Evolutionary conservation across 2,888 invertebrate species (phyloP), one percentile per base, ranked within the genome.

Genomic region (Drosophila incognita): DNA sequence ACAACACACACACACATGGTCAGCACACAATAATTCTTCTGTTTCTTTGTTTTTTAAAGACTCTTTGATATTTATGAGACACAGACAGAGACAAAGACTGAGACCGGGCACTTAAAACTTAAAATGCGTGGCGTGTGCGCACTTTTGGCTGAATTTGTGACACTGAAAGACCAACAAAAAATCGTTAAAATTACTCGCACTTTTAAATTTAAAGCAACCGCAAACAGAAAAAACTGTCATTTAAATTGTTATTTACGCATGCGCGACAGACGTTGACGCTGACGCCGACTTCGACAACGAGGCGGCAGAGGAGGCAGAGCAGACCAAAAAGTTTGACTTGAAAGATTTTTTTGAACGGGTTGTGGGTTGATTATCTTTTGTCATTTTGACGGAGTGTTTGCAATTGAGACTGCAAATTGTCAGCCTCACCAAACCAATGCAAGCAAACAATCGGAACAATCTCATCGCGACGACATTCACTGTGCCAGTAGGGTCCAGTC

Each of bases 191-290:
- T 81, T 75, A 86, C 68, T 77, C 76, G 83, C 74, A 88, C 81
- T 86, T 87, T 74, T 77, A 73, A 87, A 76, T 89, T 74, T 69
- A 81, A 80, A 66, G 15, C 51, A 52, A 65, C 27, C 21, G 18
- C n/a, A 52, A 13, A 59, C 4, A 13, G 27, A 40, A n/a, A 69
- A 75, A 78, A 79, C 76, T 80, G 86, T 78, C 77, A 81, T 87
- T 82, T 90, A 75, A 85, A 82, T 87, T 79, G 89, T 81, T 74
- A 81, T 81, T 83, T 85, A 86, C 81, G 86, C 87, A 79, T 86
- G 78, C 87, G 71, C 81, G 65, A 56, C 73, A 74, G 42, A 33
- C 36, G 21, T 1, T 27, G 52, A 24, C 36, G 33, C 15, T n/a
- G 53, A n/a, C 27, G 58, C 13, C 6, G 21, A 21, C 21, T 21